phyloP scores from a whole-genome alignment of 2,113 vertebrate species.

The Oncorhynchus clarkii region DNA sequence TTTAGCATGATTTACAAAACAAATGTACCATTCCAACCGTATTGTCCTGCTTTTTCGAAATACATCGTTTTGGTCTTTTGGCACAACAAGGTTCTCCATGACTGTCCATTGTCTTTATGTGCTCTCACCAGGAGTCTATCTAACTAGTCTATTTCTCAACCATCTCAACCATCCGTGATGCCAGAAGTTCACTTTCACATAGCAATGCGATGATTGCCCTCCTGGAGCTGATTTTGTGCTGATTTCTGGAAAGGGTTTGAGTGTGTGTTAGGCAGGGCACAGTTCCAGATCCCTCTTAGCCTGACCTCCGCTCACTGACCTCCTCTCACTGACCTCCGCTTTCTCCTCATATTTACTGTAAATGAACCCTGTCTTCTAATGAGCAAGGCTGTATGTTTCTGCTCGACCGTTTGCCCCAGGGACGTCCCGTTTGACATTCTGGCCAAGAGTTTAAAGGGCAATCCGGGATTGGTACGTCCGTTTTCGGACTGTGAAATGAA shows the following conservation, averaged over 20 bases:
- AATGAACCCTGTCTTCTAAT: conserved; percentile 57
- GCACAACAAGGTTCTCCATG: not conserved
- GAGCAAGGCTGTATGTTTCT: conserved; percentile 7
- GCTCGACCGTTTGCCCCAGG: conserved; percentile 5
- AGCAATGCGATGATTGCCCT: conserved; percentile 49
- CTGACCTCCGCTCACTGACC: conserved; percentile 55
- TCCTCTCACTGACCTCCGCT: conserved; percentile 54
- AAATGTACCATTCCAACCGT: not conserved
- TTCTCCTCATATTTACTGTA: conserved; percentile 55
- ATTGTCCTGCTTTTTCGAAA: not conserved
- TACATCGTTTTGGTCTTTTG: not conserved
- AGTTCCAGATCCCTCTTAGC: conserved; percentile 52
- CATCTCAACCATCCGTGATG: conserved; percentile 2
- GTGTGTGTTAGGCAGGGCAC: conserved; percentile 40
- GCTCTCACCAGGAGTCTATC: not conserved
- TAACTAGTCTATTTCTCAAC: not conserved
- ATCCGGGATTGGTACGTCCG: not conserved
- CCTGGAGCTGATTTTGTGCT: conserved; percentile 25
- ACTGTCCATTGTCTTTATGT: not conserved
- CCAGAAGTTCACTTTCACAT: conserved; percentile 17
- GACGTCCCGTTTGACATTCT: conserved; percentile 30
- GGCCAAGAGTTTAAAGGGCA: not conserved
- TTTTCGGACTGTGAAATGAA: too few species aligned
- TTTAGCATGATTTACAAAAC: not conserved
- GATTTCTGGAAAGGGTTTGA: conserved; percentile 52